Percentiles rank a stretch among this genome's conserved stretches.
phyloP scores from a whole-genome alignment of 2,888 invertebrate species.

The Rotaria magnacalcarata region DNA sequence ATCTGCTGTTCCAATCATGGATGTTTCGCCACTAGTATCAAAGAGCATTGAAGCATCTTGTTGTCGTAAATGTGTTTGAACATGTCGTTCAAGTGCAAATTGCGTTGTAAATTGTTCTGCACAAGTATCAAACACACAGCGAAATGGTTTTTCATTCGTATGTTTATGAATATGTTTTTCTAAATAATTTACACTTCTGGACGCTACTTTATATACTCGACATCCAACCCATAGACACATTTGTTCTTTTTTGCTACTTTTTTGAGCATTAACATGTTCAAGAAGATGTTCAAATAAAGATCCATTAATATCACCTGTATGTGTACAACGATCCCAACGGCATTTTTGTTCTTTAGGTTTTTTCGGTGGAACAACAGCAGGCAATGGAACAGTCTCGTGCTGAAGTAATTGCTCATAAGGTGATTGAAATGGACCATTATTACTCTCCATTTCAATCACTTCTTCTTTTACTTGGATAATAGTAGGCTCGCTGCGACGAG shows the following conservation, averaged over 20 bases:
- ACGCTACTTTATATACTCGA: background rate
- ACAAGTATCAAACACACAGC: slow-evolving; percentile 23
- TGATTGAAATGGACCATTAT: background rate
- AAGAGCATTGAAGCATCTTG: background rate
- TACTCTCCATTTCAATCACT: background rate
- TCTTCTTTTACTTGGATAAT: background rate
- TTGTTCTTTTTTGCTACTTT: slow-evolving; percentile 15
- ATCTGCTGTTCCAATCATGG: background rate
- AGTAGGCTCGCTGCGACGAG: background rate
- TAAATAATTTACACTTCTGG: background rate
- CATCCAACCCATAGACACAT: slow-evolving; percentile 27
- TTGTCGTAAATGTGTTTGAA: slow-evolving; percentile 27
- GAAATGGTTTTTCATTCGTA: slow-evolving; percentile 25
- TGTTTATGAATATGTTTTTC: slow-evolving; percentile 36
- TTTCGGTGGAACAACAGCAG: background rate
- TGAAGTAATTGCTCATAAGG: background rate
- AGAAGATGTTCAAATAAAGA: slow-evolving; percentile 30
- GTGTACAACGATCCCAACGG: slow-evolving; percentile 18
- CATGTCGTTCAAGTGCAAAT: slow-evolving; percentile 26
- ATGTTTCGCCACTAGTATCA: background rate
- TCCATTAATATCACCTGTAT: slow-evolving; percentile 17
- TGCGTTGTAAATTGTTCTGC: slow-evolving; percentile 9
- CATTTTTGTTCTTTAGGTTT: slow-evolving; percentile 29
- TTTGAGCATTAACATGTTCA: slow-evolving; percentile 23
- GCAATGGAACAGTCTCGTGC: background rate